Evolutionary conservation across 2,797 vertebrate genomes (phyloP), one percentile per base, ranked within the genome.

Genomic region (Thaleichthys pacificus): DNA sequence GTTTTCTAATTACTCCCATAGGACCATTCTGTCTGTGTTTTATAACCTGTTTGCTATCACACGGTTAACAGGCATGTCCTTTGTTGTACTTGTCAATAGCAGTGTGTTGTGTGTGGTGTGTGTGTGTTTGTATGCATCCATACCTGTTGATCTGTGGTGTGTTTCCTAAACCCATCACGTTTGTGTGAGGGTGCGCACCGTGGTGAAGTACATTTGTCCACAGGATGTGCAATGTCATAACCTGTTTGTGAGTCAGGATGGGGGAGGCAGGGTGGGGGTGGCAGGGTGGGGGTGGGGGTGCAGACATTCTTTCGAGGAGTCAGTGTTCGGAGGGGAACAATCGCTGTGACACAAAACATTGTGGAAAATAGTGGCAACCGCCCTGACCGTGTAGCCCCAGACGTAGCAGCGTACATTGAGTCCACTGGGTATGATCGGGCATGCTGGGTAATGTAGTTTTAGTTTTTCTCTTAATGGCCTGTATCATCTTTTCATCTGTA

Each of bases 281-380:
- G 26, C 11, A 24, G 64, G 69, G 5, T 26, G 26, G 61, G 83
- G 89, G 89, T 86, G 91, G 91, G 90, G 91, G 91, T 86, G 70
- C n/a, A 68, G 62, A 72, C 90, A 91, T 91, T 92, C 89, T 88
- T 89, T 87, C 65, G 69, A 87, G 80, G 81, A 87, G 85, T 85
- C 79, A 69, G 73, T 71, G 65, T 86, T 77, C 19, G 73, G 73
- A 84, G 6, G 82, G 81, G 87, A 92, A 91, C 90, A 92, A 92
- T 92, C 73, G 70, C 69, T 8, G 72, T 80, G 78, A 77, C 87
- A 84, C 82, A 84, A 91, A 91, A 88, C 85, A 88, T 85, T 38
- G 72, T 84, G 81, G 75, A 89, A 91, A 91, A 93, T 91, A 91
- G 79, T 80, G 57, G 3, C 72, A 14, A 69, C 80, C 63, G 51